Base-by-base conservation (phyloP, 2,888 invertebrate genomes). In the Molorchus minor region DNA sequence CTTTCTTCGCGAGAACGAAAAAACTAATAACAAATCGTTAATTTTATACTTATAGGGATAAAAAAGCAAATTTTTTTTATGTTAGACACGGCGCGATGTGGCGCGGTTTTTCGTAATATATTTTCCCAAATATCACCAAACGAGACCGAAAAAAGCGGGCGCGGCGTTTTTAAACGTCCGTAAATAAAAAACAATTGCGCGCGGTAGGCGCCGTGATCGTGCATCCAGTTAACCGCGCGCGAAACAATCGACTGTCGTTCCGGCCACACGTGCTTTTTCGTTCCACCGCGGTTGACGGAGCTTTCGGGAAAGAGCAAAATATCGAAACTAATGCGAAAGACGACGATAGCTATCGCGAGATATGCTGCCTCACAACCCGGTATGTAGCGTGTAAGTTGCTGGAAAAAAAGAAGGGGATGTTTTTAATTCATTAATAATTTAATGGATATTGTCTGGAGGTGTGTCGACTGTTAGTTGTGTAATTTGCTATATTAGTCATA, bases 191-290 rank as follows among this genome's bases (percentile, higher is more conserved):
- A 45, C 45, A 29, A 45, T n/a, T 3, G n/a, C 44, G 41, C 41
- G 41, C 41, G 19, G 41, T 16, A 8, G 49, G 58, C 63, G 57
- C 64, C 57, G 65, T 67, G 57, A 65, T 60, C 49, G 64, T 54
- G 61, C 71, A 64, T 65, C 70, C 62, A 72, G 61, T 68, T 67
- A 63, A 65, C 65, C 71, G 71, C 73, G 73, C 75, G 74, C 73
- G 69, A 72, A 75, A 75, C 72, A 70, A 70, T 67, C 71, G 76
- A 78, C 76, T 77, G 75, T 67, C 69, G 53, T 43, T 40, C 49
- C 29, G 33, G 58, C 59, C 70, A 66, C 76, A 77, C 75, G 76
- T 76, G 77, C 70, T 75, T 67, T 71, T 68, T 70, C 67, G 68
- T 63, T 51, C 55, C 55, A 60, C 58, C 59, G 66, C 72, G 70